These are phyloP conservation scores for Notothenia coriiceps DNA, from an alignment of 2,113 vertebrate species.

Conservation along the genomic window DNA sequence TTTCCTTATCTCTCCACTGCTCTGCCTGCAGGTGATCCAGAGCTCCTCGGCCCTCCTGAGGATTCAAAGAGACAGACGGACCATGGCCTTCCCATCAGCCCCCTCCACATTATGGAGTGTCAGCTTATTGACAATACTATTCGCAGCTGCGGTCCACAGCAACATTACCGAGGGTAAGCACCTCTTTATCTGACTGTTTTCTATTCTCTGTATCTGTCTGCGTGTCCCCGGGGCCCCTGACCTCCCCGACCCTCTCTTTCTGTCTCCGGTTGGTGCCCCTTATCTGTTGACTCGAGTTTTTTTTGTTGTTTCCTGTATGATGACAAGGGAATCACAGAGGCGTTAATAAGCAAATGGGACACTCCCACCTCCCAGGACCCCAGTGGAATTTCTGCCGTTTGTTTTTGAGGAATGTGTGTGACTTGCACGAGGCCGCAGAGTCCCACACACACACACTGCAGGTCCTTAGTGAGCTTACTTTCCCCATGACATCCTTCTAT, in stretches of 20 bases:
- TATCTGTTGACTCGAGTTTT: constrained; percentile 72
- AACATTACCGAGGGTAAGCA: constrained; percentile 79
- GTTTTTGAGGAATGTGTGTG: constrained; percentile 71
- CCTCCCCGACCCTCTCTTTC: constrained; percentile 51
- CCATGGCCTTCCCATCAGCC: constrained; percentile 82
- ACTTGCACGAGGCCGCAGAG: constrained; percentile 50
- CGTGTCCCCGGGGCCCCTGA: constrained; percentile 54
- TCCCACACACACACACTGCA: not conserved
- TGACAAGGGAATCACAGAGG: constrained; percentile 72
- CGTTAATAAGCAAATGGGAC: constrained; percentile 78
- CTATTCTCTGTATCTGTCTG: constrained; percentile 1
- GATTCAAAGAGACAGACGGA: constrained; percentile 72
- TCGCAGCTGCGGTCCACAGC: constrained; percentile 76
- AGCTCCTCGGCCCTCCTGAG: constrained; percentile 72
- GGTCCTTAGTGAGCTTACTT: constrained; percentile 15
- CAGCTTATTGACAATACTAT: constrained; percentile 76
- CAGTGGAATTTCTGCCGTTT: constrained; percentile 70
- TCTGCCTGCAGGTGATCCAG: constrained; percentile 71
- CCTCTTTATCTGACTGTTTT: not conserved
- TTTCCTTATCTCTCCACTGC: constrained; percentile 63
- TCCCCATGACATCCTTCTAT: not conserved
- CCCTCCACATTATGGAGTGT: constrained; percentile 72
- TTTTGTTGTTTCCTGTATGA: constrained; percentile 63
- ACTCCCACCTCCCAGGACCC: constrained; percentile 55
- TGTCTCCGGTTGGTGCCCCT: constrained; percentile 40